Conservation (phyloP, 2,888 invertebrate genomes). For the Acanthococcus lagerstroemiae region DNA sequence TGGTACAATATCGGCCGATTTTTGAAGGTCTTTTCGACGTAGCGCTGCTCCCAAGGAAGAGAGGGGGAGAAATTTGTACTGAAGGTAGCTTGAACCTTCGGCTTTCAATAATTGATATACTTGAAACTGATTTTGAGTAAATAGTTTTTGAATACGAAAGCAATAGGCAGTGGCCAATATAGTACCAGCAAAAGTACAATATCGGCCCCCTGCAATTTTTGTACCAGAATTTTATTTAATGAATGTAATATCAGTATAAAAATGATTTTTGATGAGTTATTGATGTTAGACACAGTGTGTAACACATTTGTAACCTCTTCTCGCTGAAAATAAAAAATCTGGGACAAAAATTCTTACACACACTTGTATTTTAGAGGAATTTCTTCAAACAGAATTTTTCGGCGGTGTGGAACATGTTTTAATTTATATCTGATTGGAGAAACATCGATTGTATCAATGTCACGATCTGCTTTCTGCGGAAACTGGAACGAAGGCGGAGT, state of each 20-base stretch:
- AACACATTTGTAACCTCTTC: too few relatives aligned
- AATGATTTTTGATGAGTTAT: too few relatives aligned
- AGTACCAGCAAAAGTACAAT: neutral
- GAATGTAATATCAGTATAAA: too few relatives aligned
- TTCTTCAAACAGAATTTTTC: neutral
- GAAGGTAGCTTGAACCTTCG: neutral
- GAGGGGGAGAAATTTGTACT: neutral
- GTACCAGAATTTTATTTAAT: neutral
- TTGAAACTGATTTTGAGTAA: neutral
- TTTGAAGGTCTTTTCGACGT: neutral
- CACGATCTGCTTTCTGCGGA: neutral
- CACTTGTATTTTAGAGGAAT: neutral
- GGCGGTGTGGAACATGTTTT: neutral
- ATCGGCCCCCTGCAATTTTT: neutral
- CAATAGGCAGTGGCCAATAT: neutral
- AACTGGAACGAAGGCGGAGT: neutral
- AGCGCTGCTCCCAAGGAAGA: neutral
- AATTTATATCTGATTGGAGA: neutral
- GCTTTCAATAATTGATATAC: neutral
- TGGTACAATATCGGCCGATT: neutral
- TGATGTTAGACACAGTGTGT: too few relatives aligned
- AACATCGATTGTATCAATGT: neutral
- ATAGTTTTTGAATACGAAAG: neutral
- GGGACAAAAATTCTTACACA: neutral
- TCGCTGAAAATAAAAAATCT: neutral